phyloP scores from a whole-genome alignment of 2,797 vertebrate species.

The Tamandua tetradactyla region DNA sequence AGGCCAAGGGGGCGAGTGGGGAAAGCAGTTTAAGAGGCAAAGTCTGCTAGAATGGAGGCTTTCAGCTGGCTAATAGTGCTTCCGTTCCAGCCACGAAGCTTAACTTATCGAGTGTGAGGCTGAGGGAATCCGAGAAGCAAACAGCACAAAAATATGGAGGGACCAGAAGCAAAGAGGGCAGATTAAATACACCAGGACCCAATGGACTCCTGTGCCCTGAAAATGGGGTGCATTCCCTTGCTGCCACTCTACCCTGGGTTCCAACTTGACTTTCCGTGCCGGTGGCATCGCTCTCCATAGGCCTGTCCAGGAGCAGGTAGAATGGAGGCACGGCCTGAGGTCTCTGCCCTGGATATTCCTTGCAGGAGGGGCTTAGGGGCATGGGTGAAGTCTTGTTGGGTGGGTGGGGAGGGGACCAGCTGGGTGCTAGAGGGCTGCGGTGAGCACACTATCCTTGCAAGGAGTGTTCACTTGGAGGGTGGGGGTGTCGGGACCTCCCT shows the following conservation, averaged over 20 bases:
- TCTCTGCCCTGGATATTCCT: background rate
- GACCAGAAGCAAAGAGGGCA: background rate
- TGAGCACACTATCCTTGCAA: background rate
- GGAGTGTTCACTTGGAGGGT: background rate
- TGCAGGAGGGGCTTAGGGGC: background rate
- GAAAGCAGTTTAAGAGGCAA: background rate
- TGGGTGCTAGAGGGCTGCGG: background rate
- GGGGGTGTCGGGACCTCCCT: no score
- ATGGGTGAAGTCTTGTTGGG: background rate
- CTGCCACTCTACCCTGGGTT: background rate
- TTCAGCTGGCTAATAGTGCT: background rate
- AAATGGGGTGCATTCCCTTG: background rate
- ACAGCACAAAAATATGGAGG: background rate
- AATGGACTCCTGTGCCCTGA: background rate
- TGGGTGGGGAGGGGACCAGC: background rate
- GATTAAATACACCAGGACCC: background rate
- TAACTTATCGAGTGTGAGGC: slow-evolving; percentile 31
- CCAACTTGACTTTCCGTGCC: background rate
- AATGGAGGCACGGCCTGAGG: background rate
- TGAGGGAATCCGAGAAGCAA: background rate
- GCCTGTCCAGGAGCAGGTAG: background rate
- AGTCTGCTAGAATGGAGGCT: background rate
- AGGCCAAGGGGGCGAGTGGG: background rate
- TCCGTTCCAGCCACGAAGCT: slow-evolving; percentile 1
- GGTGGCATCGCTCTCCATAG: background rate